A percentile compares a stretch with the other conserved stretches of the same genome.
Conservation (phyloP, 2,888 invertebrate species). For the Conchocele bisecta region DNA sequence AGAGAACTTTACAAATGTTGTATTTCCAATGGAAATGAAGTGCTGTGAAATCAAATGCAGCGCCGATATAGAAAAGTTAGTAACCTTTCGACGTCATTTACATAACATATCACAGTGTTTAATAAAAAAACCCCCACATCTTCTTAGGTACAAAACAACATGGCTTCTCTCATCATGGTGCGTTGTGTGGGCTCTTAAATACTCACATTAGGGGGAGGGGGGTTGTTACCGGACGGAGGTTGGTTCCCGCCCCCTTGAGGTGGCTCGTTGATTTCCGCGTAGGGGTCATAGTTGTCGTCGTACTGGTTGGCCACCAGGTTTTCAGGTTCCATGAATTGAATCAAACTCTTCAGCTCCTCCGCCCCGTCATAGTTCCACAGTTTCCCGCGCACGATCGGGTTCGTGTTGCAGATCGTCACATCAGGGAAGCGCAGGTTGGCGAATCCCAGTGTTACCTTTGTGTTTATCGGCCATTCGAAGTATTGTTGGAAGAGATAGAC, state of each 20-base stretch:
- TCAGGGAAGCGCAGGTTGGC: conserved; percentile 48
- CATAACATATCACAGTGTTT: too few species aligned
- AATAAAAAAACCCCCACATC: too few species aligned
- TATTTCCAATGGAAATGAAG: too few species aligned
- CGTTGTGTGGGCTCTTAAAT: too few species aligned
- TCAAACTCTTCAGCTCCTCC: conserved; percentile 19
- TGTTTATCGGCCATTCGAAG: conserved; percentile 54
- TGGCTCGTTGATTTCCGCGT: background rate
- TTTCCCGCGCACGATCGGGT: conserved; percentile 36
- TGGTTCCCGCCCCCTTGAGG: too few species aligned
- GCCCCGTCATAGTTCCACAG: conserved; percentile 18
- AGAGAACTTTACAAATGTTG: conserved; percentile 3
- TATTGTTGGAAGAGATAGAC: conserved; percentile 57
- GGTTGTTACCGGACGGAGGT: too few species aligned
- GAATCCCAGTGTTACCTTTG: conserved; percentile 51
- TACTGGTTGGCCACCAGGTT: conserved; percentile 46
- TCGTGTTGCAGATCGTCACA: conserved; percentile 62
- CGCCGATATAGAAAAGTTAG: too few species aligned
- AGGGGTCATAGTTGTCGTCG: conserved; percentile 10
- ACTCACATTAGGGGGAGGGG: too few species aligned
- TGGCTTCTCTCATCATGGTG: too few species aligned
- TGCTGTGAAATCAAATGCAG: too few species aligned
- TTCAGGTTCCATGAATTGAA: conserved; percentile 31
- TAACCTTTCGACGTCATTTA: too few species aligned
- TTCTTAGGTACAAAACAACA: too few species aligned